phyloP scores from a whole-genome alignment of 2,113 vertebrate genomes.

The Donacobius atricapilla region DNA sequence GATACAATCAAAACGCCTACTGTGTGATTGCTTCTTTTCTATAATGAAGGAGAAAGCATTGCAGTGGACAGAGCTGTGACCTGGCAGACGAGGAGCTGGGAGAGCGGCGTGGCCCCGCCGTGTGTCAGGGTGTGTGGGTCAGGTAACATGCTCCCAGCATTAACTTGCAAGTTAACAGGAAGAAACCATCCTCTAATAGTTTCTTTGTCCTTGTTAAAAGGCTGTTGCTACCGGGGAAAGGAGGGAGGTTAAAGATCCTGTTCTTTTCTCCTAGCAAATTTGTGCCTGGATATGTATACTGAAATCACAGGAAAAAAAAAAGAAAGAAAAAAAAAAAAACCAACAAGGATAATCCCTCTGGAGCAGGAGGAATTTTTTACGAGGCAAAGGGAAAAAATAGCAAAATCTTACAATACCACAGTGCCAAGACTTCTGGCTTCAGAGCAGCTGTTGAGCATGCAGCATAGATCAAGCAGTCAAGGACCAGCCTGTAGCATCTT shows the following conservation, averaged over 20 bases:
- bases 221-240: neutral
- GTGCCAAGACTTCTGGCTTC: neutral
- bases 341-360: neutral
- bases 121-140: neutral
- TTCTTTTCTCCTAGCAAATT: neutral
- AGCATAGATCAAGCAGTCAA: conserved; percentile 12
- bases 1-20: conserved; percentile 14
- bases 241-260: neutral
- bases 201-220: neutral
- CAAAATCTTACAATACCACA: neutral
- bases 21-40: neutral
- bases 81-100: neutral
- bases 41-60: neutral
- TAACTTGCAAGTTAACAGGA: neutral
- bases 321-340: neutral
- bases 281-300: neutral
- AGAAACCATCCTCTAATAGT: neutral
- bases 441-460: neutral
- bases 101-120: fast-evolving
- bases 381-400: neutral
- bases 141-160: neutral
- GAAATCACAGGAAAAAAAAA: neutral
- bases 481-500: neutral
- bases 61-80: neutral
- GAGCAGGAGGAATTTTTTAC: neutral